A percentile compares a stretch with the other conserved stretches of the same genome.
phyloP scores from a whole-genome alignment of 2,888 invertebrate genomes.

The Schrankia costaestrigalis region DNA sequence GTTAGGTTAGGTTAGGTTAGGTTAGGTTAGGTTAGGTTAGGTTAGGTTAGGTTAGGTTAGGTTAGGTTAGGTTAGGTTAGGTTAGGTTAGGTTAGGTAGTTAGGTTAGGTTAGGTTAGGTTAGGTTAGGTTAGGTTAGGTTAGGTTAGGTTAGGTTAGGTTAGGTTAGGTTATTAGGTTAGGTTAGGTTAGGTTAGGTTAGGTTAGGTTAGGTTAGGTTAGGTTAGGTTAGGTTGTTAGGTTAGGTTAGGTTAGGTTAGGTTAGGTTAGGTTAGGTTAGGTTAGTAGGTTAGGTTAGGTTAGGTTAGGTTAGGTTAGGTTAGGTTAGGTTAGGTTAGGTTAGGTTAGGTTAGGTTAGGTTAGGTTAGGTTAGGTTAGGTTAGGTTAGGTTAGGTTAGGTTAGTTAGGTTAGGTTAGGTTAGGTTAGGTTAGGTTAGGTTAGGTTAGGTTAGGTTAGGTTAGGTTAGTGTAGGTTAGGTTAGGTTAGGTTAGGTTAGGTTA shows the following conservation, averaged over 20 bases:
- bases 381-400: conserved; percentile 14
- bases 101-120: conserved; percentile 13
- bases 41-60: conserved; percentile 16
- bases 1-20: conserved; percentile 4
- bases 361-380: conserved; percentile 10
- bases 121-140: conserved; percentile 7
- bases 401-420: conserved; percentile 6
- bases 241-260: conserved; percentile 26
- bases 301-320: conserved; percentile 4
- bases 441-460: conserved; percentile 12
- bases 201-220: conserved; percentile 23
- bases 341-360: conserved; percentile 13
- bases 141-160: conserved; percentile 7
- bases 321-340: conserved; percentile 5
- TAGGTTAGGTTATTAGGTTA: conserved; percentile 11
- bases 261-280: conserved; percentile 27
- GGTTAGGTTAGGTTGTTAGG: conserved; percentile 26
- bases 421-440: conserved; percentile 9
- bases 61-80: conserved; percentile 8
- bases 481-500: conserved; percentile 31
- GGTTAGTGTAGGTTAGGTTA: conserved; percentile 13
- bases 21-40: conserved; percentile 3
- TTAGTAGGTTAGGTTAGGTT: conserved; percentile 12
- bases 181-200: conserved; percentile 15
- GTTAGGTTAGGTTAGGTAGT: conserved; percentile 15